Conservation (phyloP, 2,113 vertebrate species). For the Cathartes aura region DNA sequence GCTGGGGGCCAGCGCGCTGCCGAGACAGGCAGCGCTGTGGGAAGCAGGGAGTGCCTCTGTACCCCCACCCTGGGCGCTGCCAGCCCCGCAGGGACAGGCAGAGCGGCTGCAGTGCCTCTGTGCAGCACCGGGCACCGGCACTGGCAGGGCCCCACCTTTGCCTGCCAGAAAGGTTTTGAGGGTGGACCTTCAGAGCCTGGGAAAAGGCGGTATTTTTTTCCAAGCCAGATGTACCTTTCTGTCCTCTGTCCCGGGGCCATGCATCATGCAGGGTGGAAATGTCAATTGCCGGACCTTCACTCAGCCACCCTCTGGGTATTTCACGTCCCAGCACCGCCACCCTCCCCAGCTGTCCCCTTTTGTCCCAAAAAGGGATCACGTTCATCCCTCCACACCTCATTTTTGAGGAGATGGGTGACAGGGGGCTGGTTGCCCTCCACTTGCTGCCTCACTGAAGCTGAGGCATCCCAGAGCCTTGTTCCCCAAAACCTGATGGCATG, state of each 20-base stretch:
- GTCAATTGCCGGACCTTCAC: not conserved
- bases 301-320: not conserved
- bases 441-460: not conserved
- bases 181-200: not conserved
- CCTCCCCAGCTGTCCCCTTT: not conserved
- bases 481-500: not conserved
- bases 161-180: not conserved
- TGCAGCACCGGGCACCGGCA: not conserved
- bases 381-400: too few species aligned
- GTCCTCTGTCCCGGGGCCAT: not conserved
- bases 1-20: not conserved
- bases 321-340: not conserved
- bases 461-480: not conserved
- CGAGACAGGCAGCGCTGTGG: conserved; percentile 11
- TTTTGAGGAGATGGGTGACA: not conserved
- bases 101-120: not conserved
- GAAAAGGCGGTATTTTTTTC: not conserved
- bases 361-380: not conserved
- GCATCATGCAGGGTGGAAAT: not conserved
- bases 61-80: conserved; percentile 32
- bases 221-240: not conserved
- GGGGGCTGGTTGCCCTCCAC: not conserved
- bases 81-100: conserved; percentile 17
- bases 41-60: conserved; percentile 27
- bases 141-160: not conserved